Conservation (phyloP, 2,797 vertebrate genomes). For the Columba guinea region DNA sequence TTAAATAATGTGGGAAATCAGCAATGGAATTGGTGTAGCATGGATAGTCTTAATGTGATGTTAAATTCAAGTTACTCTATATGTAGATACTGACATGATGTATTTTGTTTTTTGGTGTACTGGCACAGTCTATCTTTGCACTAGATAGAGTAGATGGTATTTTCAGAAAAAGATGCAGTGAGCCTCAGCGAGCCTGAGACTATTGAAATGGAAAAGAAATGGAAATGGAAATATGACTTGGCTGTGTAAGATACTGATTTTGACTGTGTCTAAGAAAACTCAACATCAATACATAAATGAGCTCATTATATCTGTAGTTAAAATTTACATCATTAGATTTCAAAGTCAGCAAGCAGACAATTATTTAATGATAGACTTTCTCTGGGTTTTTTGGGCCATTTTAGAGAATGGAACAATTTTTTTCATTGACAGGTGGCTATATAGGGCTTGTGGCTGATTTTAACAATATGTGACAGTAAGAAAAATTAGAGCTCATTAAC, state of each 20-base stretch:
- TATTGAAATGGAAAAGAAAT: neutral
- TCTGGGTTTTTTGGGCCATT: neutral
- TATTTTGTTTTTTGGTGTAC: neutral
- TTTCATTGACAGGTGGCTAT: conserved; percentile 30
- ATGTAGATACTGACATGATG: neutral
- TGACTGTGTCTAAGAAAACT: neutral
- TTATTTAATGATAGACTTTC: neutral
- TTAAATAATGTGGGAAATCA: neutral
- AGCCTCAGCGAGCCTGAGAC: neutral
- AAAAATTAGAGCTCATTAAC: conserved; percentile 49
- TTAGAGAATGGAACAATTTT: neutral
- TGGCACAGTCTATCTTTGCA: neutral
- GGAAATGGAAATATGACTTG: neutral
- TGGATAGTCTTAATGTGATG: neutral
- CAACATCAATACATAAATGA: neutral
- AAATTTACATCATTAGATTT: conserved; percentile 5
- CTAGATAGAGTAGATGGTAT: neutral
- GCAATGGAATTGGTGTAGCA: neutral
- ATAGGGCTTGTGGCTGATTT: conserved; percentile 21
- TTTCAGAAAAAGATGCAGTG: neutral
- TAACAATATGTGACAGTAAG: conserved; percentile 33
- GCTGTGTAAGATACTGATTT: neutral
- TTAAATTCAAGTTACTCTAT: neutral
- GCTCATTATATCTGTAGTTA: neutral
- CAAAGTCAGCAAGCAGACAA: conserved; percentile 5